phyloP scores from a whole-genome alignment of 2,797 vertebrate species.

The Phalanger gymnotis region DNA sequence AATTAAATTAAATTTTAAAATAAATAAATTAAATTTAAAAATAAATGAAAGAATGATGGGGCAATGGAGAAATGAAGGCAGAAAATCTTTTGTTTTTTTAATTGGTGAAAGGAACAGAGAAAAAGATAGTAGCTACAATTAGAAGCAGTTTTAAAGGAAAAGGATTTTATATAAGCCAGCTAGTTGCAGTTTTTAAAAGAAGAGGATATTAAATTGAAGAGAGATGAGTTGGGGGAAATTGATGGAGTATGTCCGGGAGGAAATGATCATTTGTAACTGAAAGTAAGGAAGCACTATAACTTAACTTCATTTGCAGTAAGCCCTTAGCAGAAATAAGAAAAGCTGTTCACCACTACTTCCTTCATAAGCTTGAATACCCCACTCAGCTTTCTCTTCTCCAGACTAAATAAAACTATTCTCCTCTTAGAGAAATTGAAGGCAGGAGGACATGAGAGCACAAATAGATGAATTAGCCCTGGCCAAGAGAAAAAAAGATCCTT shows the following conservation, averaged over 20 bases:
- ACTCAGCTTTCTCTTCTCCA: background rate
- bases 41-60: background rate
- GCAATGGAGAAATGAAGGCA: background rate
- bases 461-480: background rate
- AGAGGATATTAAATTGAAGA: background rate
- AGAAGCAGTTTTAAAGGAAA: background rate
- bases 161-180: background rate
- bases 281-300: background rate
- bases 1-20: background rate
- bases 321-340: background rate
- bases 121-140: background rate
- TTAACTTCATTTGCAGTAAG: background rate
- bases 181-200: background rate
- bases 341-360: background rate
- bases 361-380: background rate
- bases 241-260: background rate
- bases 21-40: too few species aligned
- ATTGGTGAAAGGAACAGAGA: slow-evolving; percentile 23
- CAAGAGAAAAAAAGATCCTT: background rate
- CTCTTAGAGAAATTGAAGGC: background rate
- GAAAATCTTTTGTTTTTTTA: slow-evolving; percentile 16
- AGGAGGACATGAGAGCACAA: background rate
- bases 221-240: background rate
- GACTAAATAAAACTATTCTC: background rate
- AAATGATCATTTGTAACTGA: background rate